A percentile compares a stretch with the other conserved stretches of the same genome.
Conservation (phyloP, 2,888 invertebrate species). For the Sarcophaga subvicina region DNA sequence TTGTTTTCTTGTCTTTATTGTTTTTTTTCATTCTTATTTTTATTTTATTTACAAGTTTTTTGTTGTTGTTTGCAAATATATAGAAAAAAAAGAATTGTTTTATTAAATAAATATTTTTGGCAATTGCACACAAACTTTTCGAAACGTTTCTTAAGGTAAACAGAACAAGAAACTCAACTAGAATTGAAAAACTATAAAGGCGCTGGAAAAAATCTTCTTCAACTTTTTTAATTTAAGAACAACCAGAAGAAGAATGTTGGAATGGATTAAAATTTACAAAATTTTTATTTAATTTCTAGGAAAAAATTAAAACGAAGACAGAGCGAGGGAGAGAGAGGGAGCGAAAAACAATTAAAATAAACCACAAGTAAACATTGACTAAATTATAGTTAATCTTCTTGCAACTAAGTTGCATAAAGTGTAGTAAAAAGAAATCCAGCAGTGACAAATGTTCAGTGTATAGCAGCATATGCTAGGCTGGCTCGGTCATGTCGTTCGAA, state of each 20-base stretch:
- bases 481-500: too few relatives aligned
- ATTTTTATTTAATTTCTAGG: neutral
- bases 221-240: conserved; percentile 53
- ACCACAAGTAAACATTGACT: too few relatives aligned
- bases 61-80: neutral
- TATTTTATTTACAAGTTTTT: conserved; percentile 38
- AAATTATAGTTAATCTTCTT: too few relatives aligned
- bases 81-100: conserved; percentile 36
- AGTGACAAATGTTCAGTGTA: too few relatives aligned
- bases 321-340: too few relatives aligned
- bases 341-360: too few relatives aligned
- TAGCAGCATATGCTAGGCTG: too few relatives aligned
- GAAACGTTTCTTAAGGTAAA: conserved; percentile 44
- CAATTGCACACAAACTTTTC: conserved; percentile 29
- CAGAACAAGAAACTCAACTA: conserved; percentile 13
- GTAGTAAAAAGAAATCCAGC: too few relatives aligned
- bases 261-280: neutral
- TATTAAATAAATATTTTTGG: conserved; percentile 65
- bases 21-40: conserved; percentile 29
- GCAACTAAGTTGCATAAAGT: too few relatives aligned
- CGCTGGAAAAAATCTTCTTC: conserved; percentile 40
- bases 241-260: neutral
- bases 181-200: conserved; percentile 1
- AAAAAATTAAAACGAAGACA: too few relatives aligned
- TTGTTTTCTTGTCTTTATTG: neutral